Percentiles rank a stretch among this genome's conserved stretches.
Conservation (phyloP, 2,888 invertebrate species). For the Mythimna impura region DNA sequence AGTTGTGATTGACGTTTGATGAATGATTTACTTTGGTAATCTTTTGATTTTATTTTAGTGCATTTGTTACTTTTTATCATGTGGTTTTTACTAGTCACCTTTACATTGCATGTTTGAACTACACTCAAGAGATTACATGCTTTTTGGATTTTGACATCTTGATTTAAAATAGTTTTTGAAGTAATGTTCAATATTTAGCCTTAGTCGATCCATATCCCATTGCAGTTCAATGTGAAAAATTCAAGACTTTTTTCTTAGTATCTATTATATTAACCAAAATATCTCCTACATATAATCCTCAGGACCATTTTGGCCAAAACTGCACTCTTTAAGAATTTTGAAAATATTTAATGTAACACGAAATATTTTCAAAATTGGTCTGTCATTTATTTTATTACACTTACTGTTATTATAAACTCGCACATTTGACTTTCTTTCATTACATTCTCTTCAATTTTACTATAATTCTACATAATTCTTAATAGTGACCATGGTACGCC, state of each 20-base stretch:
- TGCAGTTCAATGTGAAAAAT: background rate
- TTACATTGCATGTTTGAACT: background rate
- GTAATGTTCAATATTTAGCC: background rate
- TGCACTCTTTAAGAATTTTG: background rate
- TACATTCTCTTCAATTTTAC: slow-evolving; percentile 7
- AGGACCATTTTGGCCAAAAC: background rate
- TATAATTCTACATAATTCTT: background rate
- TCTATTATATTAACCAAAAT: background rate
- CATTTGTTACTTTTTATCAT: background rate
- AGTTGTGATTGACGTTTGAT: slow-evolving; percentile 39
- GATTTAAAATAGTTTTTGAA: background rate
- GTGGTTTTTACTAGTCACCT: background rate
- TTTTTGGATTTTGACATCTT: background rate
- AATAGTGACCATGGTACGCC: slow-evolving; percentile 22
- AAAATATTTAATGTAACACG: too few relatives aligned
- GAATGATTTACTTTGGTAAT: slow-evolving; percentile 22
- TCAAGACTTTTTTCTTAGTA: background rate
- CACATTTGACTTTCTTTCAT: slow-evolving; percentile 18
- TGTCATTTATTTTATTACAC: slow-evolving; percentile 21
- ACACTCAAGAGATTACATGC: background rate
- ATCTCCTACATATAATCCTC: background rate
- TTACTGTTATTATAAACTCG: background rate
- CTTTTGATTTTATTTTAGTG: background rate
- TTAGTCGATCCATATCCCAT: background rate
- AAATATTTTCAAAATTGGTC: background rate